Percentiles rank a stretch among this genome's conserved stretches.
Evolutionary conservation across 1,140 invertebrate species (phyloP).

Genomic region (Rhynchophorus ferrugineus): DNA sequence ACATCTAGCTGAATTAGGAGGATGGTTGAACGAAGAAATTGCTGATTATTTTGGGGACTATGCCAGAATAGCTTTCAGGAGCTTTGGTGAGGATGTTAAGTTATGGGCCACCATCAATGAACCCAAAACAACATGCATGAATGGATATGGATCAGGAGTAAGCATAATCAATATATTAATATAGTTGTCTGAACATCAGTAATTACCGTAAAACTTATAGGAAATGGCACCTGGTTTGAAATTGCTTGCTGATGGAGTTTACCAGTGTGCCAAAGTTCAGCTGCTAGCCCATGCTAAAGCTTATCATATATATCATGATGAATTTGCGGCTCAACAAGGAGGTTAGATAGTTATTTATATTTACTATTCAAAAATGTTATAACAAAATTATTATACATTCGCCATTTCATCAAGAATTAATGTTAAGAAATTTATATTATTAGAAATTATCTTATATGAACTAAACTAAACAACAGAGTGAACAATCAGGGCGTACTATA

Average conservation of each 20-base stretch:
- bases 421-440: not conserved
- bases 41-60: constrained; percentile 36
- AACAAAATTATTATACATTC: not conserved
- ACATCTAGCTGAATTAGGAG: constrained; percentile 50
- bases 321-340: constrained; percentile 39
- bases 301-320: constrained; percentile 49
- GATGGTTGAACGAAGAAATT: constrained; percentile 36
- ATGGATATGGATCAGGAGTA: constrained; percentile 10
- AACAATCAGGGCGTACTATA: too few species aligned
- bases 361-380: not conserved
- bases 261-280: constrained; percentile 17
- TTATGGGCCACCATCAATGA: constrained; percentile 40
- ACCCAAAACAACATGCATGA: constrained; percentile 32
- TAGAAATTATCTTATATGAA: too few species aligned
- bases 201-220: too few species aligned
- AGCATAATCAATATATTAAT: constrained; percentile 1
- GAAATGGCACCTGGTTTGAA: constrained; percentile 7
- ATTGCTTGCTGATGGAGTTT: constrained; percentile 16
- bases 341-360: constrained; percentile 27
- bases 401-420: too few species aligned
- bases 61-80: constrained; percentile 27
- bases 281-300: constrained; percentile 34
- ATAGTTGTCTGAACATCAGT: too few species aligned
- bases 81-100: constrained; percentile 26
- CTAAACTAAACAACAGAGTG: too few species aligned